These are phyloP conservation scores for Xiphophorus maculatus DNA, from an alignment of 2,113 vertebrate species.

Conservation along the genomic window DNA sequence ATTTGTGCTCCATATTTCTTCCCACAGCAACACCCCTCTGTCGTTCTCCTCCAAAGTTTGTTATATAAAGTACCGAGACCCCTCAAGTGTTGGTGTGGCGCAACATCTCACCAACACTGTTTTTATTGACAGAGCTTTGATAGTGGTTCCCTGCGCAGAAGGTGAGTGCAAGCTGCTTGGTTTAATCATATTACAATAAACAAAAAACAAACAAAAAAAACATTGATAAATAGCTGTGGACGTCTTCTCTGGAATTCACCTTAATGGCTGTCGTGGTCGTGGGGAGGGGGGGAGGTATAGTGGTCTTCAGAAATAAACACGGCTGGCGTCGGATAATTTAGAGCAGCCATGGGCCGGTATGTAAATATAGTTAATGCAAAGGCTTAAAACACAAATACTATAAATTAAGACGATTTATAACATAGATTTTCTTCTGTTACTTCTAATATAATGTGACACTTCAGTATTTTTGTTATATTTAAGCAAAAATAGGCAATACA, in stretches of 20 bases:
- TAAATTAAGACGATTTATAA: too few species aligned
- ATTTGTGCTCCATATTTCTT: constrained; percentile 38
- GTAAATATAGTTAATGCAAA: background rate
- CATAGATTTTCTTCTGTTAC: too few species aligned
- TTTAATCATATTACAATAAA: constrained; percentile 8
- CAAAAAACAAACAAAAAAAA: background rate
- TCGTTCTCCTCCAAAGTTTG: constrained; percentile 98
- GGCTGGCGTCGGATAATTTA: background rate
- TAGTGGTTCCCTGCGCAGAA: constrained; percentile 98
- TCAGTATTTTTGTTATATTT: too few species aligned
- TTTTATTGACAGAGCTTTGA: constrained; percentile 99
- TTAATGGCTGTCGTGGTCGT: constrained; percentile 17
- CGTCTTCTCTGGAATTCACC: constrained; percentile 9
- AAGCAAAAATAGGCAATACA: too few species aligned
- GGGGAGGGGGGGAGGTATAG: background rate
- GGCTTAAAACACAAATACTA: too few species aligned
- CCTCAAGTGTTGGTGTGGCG: constrained; percentile 96
- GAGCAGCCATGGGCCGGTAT: background rate
- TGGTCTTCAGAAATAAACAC: background rate
- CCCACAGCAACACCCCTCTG: constrained; percentile 89
- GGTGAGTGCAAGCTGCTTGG: constrained; percentile 85
- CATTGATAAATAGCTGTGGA: background rate
- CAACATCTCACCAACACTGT: constrained; percentile 99
- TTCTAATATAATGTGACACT: too few species aligned
- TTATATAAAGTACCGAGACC: constrained; percentile 96